Conservation (phyloP, 2,797 vertebrate genomes). For the Smutsia temminckii region DNA sequence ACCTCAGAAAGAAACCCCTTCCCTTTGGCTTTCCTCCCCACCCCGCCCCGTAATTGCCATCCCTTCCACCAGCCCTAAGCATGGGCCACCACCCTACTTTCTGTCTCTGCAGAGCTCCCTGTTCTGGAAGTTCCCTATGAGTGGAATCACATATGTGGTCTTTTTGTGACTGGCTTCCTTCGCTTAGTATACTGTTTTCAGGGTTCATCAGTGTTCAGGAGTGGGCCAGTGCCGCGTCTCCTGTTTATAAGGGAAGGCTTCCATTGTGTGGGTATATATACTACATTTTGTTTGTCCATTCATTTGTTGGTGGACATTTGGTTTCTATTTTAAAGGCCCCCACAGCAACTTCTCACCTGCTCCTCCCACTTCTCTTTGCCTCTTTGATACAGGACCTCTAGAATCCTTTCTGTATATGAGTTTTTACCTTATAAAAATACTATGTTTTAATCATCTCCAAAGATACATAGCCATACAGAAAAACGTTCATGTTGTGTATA, state of each 20-base stretch:
- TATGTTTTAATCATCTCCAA: not conserved
- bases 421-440: not conserved
- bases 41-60: accelerated
- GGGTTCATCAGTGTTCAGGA: not conserved
- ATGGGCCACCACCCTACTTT: not conserved
- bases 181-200: not conserved
- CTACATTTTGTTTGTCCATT: not conserved
- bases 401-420: not conserved
- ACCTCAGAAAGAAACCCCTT: not conserved
- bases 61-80: too few species aligned
- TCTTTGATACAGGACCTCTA: not conserved
- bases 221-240: not conserved
- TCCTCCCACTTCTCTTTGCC: too few species aligned
- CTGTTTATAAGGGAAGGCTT: not conserved
- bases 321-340: not conserved
- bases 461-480: not conserved
- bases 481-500: too few species aligned
- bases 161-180: not conserved
- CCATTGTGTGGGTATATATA: not conserved
- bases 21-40: not conserved
- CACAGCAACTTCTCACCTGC: not conserved
- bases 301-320: not conserved
- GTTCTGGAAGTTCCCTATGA: not conserved
- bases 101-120: not conserved
- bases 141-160: not conserved